Evolutionary conservation across 2,888 invertebrate species (phyloP).

Genomic region (Lymantria dispar): DNA sequence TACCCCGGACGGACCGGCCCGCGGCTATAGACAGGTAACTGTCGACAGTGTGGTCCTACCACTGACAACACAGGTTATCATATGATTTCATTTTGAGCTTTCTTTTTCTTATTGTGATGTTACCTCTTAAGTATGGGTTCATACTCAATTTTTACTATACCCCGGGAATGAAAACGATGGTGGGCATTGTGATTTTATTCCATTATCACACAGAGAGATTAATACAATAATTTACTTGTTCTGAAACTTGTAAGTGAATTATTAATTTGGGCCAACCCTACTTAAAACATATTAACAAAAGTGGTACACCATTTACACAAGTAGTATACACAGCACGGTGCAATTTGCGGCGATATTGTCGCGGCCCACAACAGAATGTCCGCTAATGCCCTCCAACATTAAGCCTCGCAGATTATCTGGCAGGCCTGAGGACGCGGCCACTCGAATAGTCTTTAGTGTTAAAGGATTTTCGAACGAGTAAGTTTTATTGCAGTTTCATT

Average conservation of each 20-base stretch:
- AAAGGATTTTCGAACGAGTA: background rate
- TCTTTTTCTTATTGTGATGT: no score
- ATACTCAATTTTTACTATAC: no score
- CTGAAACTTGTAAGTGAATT: background rate
- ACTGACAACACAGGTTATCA: no score
- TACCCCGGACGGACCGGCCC: no score
- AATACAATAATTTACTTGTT: no score
- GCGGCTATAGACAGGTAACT: no score
- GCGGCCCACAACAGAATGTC: constrained; percentile 38
- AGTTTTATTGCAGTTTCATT: background rate
- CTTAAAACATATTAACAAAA: constrained; percentile 25
- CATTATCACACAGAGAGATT: no score
- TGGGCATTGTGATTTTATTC: no score
- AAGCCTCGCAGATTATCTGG: constrained; percentile 55
- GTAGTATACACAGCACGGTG: constrained; percentile 23
- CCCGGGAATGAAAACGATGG: no score
- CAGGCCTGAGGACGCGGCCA: constrained; percentile 41
- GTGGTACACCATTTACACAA: constrained; percentile 26
- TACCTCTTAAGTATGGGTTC: no score
- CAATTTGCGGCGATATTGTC: constrained; percentile 44
- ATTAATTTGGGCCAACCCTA: background rate
- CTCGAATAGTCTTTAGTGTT: constrained; percentile 28
- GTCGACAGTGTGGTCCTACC: no score
- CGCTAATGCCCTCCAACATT: constrained; percentile 54
- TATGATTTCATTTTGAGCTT: no score